A percentile compares a stretch with the other conserved stretches of the same genome.
Evolutionary conservation across 2,888 invertebrate species (phyloP).

Genomic region (Orthonychiurus folsomi): DNA sequence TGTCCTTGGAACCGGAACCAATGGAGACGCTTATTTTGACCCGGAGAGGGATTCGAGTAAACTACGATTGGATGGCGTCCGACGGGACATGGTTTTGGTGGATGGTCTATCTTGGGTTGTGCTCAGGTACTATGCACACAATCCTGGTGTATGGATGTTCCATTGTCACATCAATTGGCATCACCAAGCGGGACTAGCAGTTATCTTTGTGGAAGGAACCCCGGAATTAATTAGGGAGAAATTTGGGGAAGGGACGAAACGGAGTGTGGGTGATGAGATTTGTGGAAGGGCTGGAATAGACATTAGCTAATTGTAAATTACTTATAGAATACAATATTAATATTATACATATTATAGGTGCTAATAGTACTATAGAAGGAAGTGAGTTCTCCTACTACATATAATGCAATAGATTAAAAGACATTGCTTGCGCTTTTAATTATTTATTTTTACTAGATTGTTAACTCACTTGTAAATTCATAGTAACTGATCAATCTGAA

Average conservation of each 20-base stretch:
- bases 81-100: constrained; percentile 24
- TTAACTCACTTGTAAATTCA: no score
- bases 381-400: no score
- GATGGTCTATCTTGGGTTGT: constrained; percentile 22
- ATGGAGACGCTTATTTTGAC: constrained; percentile 20
- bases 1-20: constrained; percentile 25
- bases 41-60: not conserved
- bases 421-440: no score
- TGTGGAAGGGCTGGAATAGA: not conserved
- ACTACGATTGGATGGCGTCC: constrained; percentile 11
- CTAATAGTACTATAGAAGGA: no score
- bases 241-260: not conserved
- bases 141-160: constrained; percentile 26
- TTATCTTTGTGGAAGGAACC: constrained; percentile 15
- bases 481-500: no score
- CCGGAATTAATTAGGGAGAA: not conserved
- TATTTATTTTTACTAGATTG: no score
- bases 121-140: constrained; percentile 23
- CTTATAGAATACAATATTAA: no score
- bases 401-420: no score
- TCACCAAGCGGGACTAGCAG: constrained; percentile 19
- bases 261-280: not conserved
- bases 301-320: no score
- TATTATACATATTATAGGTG: no score
- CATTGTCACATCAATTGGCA: constrained; percentile 32